Evolutionary conservation across 1,140 invertebrate species (phyloP), one percentile per base, ranked within the genome.

Genomic region (Ips nitidus): DNA sequence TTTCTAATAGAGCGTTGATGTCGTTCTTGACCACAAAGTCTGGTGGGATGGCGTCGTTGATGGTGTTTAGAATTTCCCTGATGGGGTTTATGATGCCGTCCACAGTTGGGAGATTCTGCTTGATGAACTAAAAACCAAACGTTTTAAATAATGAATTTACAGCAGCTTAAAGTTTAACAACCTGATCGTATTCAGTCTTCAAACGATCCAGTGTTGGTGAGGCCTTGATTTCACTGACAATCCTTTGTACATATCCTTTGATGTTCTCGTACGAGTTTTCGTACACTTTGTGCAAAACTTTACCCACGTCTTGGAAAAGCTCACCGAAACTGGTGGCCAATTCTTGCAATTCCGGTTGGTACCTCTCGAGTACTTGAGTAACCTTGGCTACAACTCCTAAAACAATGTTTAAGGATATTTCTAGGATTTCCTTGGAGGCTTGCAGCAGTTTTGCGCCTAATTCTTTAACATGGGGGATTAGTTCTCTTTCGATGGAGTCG

Each of bases 301-400:
- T 84, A 3, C 79, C 83, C 0, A 87, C 39, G 53, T 88, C 86
- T 66, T 81, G 76, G n/a, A 65, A 68, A 4, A 76, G 42, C 64
- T 74, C 74, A 5, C 71, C 57, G 8, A 87, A 72, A 0, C 82
- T 75, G 42, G 83, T 82, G 41, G 84, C 79, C 7, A 90, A 78
- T 69, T 88, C 86, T 66, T 91, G 86, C 2, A 93, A 75, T 70
- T 90, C 87, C 3, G 86, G 84, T 71, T 89, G 86, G 75, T 88
- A 84, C 65, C 84, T 79, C 52, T 89, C 86, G 52, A 88, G 78
- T 72, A 89, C 76, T 64, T 84, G 81, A 1, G 82, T 73, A 43
- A 85, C 53, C 40, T 86, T 78, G 6, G 84, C 85, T 3, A 86
- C 65, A 63, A 86, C 83, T 60, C 83, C 81, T 0, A 84, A 81